Conservation (phyloP, 2,113 vertebrate genomes). For the Thermophis baileyi region DNA sequence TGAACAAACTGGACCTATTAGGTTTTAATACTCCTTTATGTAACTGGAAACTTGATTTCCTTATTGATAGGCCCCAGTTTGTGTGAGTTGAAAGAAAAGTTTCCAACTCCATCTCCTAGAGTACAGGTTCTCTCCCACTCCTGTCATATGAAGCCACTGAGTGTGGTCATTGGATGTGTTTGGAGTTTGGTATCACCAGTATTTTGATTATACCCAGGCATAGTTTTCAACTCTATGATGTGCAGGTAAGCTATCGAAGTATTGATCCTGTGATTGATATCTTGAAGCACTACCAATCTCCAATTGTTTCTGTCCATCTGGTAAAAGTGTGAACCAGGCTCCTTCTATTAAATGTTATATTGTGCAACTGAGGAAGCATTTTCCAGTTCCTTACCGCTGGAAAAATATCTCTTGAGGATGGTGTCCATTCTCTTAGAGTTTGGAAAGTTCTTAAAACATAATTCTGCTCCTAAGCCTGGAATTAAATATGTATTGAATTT, state of each 20-base stretch:
- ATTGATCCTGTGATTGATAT: not conserved
- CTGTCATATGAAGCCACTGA: not conserved
- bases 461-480: not conserved
- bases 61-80: too few relatives aligned
- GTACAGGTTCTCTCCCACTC: not conserved
- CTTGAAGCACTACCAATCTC: not conserved
- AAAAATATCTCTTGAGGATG: not conserved
- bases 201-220: not conserved
- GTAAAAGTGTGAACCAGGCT: not conserved
- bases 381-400: not conserved
- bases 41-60: too few relatives aligned
- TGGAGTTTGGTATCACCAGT: not conserved
- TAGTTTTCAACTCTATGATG: not conserved
- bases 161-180: not conserved
- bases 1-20: too few relatives aligned
- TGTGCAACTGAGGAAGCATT: not conserved
- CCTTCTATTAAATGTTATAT: not conserved
- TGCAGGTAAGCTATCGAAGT: not conserved
- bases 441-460: not conserved
- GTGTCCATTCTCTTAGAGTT: not conserved
- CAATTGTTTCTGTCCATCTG: not conserved
- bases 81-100: too few relatives aligned
- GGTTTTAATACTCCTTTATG: too few relatives aligned
- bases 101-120: too few relatives aligned
- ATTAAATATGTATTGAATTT: not conserved